Evolutionary conservation across 2,888 invertebrate genomes (phyloP), one percentile per base, ranked within the genome.

Genomic region (Cantharis flavilabris): DNA sequence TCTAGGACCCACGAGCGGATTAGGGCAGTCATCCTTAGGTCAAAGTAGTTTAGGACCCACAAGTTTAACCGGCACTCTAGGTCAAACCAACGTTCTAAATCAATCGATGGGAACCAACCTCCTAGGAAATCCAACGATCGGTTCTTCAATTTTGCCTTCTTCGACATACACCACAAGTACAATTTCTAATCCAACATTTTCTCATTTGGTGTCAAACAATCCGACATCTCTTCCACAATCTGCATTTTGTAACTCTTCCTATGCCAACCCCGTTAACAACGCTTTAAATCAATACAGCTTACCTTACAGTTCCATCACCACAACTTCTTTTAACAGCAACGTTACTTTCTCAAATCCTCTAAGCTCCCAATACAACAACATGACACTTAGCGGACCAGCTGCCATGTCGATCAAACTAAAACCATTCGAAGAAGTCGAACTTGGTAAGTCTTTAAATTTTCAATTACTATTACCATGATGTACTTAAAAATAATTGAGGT

Each of bases 341-440:
- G 86, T 90, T 18, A 92, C 92, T 3, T 94, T 93, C 83, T 92
- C 93, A 77, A 93, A 93, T 84, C 93, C 94, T 16, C 87, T 94
- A 79, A 89, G 82, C 88, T 91, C 82, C 86, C 91, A 86, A 89
- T 91, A 84, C 87, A 93, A 87, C 89, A 92, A 88, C 88, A 90
- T 89, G 82, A 84, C 87, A 5, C 72, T 86, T 11, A 77, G 81
- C 62, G 86, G 88, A 87, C 78, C 91, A 89, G 91, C 87, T 81
- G 88, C 90, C 30, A 92, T 92, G 90, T 91, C 90, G 81, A 91
- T 91, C 83, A 94, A 94, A 88, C 89, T 93, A 87, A 94, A 94
- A 88, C 92, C 93, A 79, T 89, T 94, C 86, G 94, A 94, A 83
- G 94, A 94, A 86, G 92, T 93, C 79, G 94, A 94, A 83, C 89